Base-by-base conservation (phyloP, 92 coral and sea anemone genomes). In the Scolanthus callimorphus region DNA sequence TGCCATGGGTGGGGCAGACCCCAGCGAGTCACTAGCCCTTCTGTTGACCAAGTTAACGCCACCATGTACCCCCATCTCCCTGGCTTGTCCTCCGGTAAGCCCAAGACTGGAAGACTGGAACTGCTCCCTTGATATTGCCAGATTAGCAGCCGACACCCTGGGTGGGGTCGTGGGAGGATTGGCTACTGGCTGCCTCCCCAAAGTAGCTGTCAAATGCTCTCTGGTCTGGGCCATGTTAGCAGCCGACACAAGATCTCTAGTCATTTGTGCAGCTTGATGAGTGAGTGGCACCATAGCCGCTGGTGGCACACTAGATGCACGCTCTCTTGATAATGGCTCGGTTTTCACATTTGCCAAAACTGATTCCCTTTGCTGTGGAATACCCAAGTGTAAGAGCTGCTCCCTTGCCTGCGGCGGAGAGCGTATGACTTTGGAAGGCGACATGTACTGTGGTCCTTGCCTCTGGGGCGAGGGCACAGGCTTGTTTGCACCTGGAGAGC, bases 81-180 rank as follows among this genome's bases (percentile, higher is more conserved):
- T 68, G 43, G 83, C 64, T 57, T 67, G 62, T 10, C 51, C 54
- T 28, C 65, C n/a, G n/a, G n/a, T n/a, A 51, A 25, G 50, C 72
- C 29, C 55, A 50, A 29, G 11, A 27, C 43, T 49, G 31, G 41
- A 6, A 6, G 8, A 6, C 41, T 34, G 41, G 8, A 34, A 6
- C 41, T 34, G 41, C 41, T 34, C 41, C 41, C 41, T 34, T 34
- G 41, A 34, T 15, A 34, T 34, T 15, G 8, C 41, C 41, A 34
- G 6, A 15, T 6, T 34, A 34, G 41, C 15, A 15, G 41, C 41
- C 15, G 41, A 34, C 41, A 34, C 15, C 8, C 41, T 6, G 41
- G 41, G 41, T 34, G 41, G 15, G 6, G 41, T 34, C 8, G 6
- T 34, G 6, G 41, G 41, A 15, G 6, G 6, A 15, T 6, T 15